A percentile compares a stretch with the other conserved stretches of the same genome.
Evolutionary conservation across 2,797 vertebrate genomes (phyloP).

Genomic region (Coccyzus lansbergi): DNA sequence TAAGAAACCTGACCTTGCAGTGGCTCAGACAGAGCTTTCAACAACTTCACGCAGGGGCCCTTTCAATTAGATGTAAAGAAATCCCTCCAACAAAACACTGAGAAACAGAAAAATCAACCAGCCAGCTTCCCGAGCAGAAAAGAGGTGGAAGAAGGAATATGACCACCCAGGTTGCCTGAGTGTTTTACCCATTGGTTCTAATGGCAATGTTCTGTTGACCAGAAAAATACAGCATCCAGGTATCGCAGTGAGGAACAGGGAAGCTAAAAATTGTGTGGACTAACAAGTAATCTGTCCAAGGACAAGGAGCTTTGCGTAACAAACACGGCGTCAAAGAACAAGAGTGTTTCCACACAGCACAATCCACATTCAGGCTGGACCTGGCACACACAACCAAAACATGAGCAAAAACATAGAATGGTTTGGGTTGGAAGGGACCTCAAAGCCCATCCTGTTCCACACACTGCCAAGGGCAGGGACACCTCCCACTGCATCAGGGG

Average conservation of each 20-base stretch:
- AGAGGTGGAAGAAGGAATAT: not conserved
- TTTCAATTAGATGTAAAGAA: not conserved
- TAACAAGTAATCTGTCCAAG: fast-evolving
- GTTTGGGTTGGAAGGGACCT: too few relatives aligned
- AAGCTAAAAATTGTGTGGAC: fast-evolving
- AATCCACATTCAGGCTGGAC: too few relatives aligned
- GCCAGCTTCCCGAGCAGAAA: not conserved
- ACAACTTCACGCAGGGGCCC: not conserved
- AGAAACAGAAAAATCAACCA: not conserved
- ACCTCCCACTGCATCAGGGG: too few relatives aligned
- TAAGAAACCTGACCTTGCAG: slow-evolving; percentile 25
- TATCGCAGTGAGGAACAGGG: too few relatives aligned
- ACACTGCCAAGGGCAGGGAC: too few relatives aligned
- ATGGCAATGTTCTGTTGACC: not conserved
- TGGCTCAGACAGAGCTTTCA: slow-evolving; percentile 23
- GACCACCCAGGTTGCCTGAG: not conserved
- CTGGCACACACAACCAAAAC: too few relatives aligned
- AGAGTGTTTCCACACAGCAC: too few relatives aligned
- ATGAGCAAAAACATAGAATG: too few relatives aligned
- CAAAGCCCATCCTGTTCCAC: too few relatives aligned
- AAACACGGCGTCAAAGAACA: too few relatives aligned
- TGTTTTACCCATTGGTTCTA: fast-evolving
- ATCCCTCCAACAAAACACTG: not conserved
- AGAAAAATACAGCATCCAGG: not conserved
- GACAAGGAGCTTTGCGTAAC: not conserved